Evolutionary conservation across 2,113 vertebrate species (phyloP).

Genomic region (Cervus canadensis): DNA sequence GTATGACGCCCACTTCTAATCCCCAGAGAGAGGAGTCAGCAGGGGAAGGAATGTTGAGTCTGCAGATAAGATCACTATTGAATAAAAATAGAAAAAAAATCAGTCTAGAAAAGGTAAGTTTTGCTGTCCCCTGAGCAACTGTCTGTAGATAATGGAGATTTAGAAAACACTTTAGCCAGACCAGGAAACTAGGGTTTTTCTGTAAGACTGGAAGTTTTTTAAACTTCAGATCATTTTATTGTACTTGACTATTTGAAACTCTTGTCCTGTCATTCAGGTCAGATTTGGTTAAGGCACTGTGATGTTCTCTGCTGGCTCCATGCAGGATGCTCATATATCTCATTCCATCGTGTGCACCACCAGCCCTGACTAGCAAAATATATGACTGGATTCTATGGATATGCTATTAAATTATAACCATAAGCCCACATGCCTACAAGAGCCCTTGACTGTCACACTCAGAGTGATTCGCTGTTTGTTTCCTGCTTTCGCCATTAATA

Average conservation of each 20-base stretch:
- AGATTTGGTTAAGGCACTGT: neutral
- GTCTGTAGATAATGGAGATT: neutral
- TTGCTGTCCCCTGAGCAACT: neutral
- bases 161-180: neutral
- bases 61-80: neutral
- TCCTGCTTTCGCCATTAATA: neutral
- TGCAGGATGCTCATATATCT: neutral
- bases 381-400: neutral
- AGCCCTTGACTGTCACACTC: neutral
- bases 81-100: neutral
- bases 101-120: neutral
- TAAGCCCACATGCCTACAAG: neutral
- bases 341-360: neutral
- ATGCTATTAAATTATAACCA: neutral
- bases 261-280: neutral
- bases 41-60: neutral
- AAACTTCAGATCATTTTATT: neutral
- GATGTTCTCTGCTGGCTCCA: neutral
- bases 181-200: neutral
- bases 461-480: neutral
- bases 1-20: neutral
- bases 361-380: constrained; percentile 31
- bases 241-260: neutral
- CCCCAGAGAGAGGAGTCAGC: neutral
- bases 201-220: neutral